Evolutionary conservation across 2,888 invertebrate species (phyloP).

Genomic region (Netelia melanura): DNA sequence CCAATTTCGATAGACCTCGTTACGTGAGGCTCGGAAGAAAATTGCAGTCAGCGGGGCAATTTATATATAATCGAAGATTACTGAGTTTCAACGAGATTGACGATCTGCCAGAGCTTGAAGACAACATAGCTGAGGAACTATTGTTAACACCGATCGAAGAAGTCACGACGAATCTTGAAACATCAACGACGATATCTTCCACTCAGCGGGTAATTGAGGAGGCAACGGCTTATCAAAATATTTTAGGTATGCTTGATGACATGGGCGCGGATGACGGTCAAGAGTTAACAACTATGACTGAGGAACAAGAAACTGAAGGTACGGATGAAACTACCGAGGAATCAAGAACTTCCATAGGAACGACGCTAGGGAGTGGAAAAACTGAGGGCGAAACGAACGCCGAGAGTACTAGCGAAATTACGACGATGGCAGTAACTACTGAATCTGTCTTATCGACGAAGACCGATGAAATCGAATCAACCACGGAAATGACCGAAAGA

Average conservation of each 20-base stretch:
- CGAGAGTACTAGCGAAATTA: not conserved
- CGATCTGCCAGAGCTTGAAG: conserved; percentile 28
- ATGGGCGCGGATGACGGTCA: not conserved
- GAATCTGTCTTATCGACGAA: not conserved
- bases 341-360: not conserved
- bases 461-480: conserved; percentile 31
- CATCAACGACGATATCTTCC: conserved; percentile 16
- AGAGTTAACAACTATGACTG: not conserved
- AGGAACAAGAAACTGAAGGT: not conserved
- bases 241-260: conserved; percentile 11
- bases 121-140: conserved; percentile 27
- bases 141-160: conserved; percentile 36
- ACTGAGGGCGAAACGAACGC: not conserved
- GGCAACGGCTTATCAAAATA: conserved; percentile 17
- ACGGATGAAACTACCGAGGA: not conserved
- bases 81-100: conserved; percentile 21
- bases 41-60: conserved; percentile 49
- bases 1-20: not conserved
- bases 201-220: not conserved
- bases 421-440: not conserved
- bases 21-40: conserved; percentile 59
- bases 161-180: not conserved
- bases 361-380: not conserved
- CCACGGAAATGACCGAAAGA: conserved; percentile 60
- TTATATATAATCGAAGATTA: conserved; percentile 32